A percentile compares a stretch with the other conserved stretches of the same genome.
Conservation (phyloP, 2,888 invertebrate species). For the Lasioglossum zephyrum region DNA sequence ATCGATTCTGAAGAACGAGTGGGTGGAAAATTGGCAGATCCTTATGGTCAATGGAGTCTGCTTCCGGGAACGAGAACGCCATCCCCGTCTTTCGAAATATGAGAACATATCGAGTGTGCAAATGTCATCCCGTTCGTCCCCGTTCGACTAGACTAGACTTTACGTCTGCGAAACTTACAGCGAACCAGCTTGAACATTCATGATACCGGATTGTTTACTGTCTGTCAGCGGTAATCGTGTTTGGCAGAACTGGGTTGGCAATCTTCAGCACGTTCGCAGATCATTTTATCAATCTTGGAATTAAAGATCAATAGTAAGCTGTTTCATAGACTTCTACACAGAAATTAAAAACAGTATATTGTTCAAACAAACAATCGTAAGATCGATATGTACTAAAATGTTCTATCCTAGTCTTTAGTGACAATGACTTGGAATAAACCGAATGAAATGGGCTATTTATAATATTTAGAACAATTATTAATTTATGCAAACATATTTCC, state of each 20-base stretch:
- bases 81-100: slow-evolving; percentile 39
- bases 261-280: not conserved
- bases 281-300: no score
- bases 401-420: no score
- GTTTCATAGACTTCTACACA: no score
- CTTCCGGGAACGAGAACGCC: slow-evolving; percentile 46
- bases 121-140: slow-evolving; percentile 40
- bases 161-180: slow-evolving; percentile 31
- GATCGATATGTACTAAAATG: no score
- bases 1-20: slow-evolving; percentile 51
- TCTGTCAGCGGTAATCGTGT: not conserved
- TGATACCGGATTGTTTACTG: not conserved
- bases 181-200: slow-evolving; percentile 40
- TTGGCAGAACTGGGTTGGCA: not conserved
- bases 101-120: slow-evolving; percentile 50
- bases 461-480: not conserved
- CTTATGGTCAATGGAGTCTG: slow-evolving; percentile 49
- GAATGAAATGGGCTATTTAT: not conserved
- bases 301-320: no score
- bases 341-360: no score
- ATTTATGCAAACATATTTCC: not conserved
- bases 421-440: no score
- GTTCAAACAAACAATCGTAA: no score
- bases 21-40: slow-evolving; percentile 58
- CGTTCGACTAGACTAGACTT: slow-evolving; percentile 31